Conservation (phyloP, 2,113 vertebrate genomes). For the Caranx ignobilis region DNA sequence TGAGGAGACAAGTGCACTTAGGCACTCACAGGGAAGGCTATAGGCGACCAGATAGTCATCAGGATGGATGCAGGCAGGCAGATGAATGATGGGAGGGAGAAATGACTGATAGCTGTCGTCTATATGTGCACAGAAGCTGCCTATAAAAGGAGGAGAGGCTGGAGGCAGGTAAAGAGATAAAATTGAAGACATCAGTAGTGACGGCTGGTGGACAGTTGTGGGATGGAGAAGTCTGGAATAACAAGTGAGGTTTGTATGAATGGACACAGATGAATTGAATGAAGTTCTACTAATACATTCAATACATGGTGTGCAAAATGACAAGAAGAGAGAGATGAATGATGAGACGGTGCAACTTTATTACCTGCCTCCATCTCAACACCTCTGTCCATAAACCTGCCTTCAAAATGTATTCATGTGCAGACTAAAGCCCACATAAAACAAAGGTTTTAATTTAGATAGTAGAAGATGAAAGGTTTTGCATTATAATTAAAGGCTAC, state of each 20-base stretch:
- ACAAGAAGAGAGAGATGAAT: background rate
- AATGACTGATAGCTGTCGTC: constrained; percentile 8
- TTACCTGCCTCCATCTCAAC: background rate
- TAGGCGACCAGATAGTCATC: background rate
- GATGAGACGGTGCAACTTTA: background rate
- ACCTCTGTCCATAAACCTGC: background rate
- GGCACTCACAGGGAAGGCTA: background rate
- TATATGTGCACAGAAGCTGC: background rate
- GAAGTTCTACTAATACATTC: background rate
- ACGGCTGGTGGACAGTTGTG: constrained; percentile 10
- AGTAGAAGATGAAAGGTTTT: background rate
- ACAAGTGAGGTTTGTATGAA: background rate
- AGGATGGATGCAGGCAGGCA: background rate
- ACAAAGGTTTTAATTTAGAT: background rate
- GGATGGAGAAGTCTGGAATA: background rate
- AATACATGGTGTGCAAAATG: too few relatives aligned
- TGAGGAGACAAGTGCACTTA: background rate
- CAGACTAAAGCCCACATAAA: background rate
- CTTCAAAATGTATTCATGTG: background rate
- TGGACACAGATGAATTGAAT: background rate
- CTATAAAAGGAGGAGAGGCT: background rate
- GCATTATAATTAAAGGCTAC: background rate
- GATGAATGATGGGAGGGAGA: background rate
- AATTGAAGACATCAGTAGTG: background rate
- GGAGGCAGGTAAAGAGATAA: background rate